A percentile compares a stretch with the other conserved stretches of the same genome.
These are phyloP conservation scores for Pachypanchax playfairii DNA, from an alignment of 2,113 vertebrate species.

Conservation along the genomic window DNA sequence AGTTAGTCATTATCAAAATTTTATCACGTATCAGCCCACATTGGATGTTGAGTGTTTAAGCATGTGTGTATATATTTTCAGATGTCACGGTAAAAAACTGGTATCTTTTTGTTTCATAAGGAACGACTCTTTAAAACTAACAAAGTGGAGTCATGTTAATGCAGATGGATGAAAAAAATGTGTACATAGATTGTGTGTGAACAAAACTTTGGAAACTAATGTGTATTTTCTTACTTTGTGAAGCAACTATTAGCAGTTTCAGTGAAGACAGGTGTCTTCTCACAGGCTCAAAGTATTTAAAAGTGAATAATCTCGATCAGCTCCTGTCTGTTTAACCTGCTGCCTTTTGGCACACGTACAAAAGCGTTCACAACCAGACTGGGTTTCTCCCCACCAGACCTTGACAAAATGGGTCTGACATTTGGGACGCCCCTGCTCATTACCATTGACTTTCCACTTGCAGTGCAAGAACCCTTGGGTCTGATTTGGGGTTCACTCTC, in stretches of 20 bases:
- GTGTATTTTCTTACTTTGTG: no score
- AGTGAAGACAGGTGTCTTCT: not conserved
- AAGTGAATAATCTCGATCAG: not conserved
- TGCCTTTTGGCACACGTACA: slow-evolving; percentile 1
- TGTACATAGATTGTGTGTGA: not conserved
- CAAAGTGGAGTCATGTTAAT: not conserved
- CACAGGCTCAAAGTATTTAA: not conserved
- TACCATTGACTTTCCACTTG: not conserved
- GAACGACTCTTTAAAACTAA: slow-evolving; percentile 4
- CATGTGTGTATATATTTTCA: slow-evolving; percentile 2
- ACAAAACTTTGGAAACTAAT: not conserved
- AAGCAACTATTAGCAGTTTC: not conserved
- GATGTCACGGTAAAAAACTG: slow-evolving; percentile 9
- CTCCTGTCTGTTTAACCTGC: not conserved
- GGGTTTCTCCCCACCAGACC: not conserved
- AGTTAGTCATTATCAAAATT: slow-evolving; percentile 74
- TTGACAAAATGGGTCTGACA: not conserved
- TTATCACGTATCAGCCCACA: slow-evolving; percentile 46
- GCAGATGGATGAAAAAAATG: no score
- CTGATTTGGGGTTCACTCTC: not conserved
- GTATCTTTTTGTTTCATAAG: slow-evolving; percentile 7
- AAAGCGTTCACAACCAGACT: not conserved
- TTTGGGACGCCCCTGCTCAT: not conserved
- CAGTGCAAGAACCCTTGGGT: not conserved
- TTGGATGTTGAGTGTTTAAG: slow-evolving; percentile 24